Base-by-base conservation (phyloP, 2,113 vertebrate genomes). In the Salvelinus fontinalis region DNA sequence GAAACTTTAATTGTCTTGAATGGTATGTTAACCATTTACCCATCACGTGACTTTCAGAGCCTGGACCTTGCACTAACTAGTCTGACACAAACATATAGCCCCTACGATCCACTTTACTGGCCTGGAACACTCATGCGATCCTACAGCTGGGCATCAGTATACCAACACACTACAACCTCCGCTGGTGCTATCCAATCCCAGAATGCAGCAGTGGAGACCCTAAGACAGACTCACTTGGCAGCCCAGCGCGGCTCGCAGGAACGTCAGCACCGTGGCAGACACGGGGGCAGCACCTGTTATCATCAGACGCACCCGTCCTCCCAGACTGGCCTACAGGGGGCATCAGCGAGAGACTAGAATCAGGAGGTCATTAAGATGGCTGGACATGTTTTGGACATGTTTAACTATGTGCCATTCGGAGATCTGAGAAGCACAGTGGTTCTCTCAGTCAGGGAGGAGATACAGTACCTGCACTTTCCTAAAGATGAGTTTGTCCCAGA, bases 401-500 rank as follows among this genome's bases (percentile, higher is more conserved):
- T 54, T 16, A 1, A 54, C 49, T 18, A 54, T 54, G 51, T 54
- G 51, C 51, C 51, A 54, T 5, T 54, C 51, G 18, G 51, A 18
- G 51, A 18, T 18, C 12, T 14, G 64, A 4, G 4, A 14, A 67
- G 65, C 14, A 16, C 27, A 16, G 26, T 2, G 3, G 65, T 16
- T 27, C 0, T 67, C 5, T n/a, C 13, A 2, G 67, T 68, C 8
- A 29, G 16, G 27, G 31, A 8, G 31, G 29, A n/a, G 67, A 2
- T 8, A 34, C 29, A 72, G 14, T 89, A 99, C 98, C 97, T 99
- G 98, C 39, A 99, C 94, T 92, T 98, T 99, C 75, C 86, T 95
- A 86, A 99, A 99, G 91, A 99, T 96, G 3, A 99, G 89, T 83
- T 91, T 96, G 85, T 99, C 98, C 98, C 98, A 99, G 76, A 99